Evolutionary conservation across 2,888 invertebrate species (phyloP).

Genomic region (Pammene fasciana): DNA sequence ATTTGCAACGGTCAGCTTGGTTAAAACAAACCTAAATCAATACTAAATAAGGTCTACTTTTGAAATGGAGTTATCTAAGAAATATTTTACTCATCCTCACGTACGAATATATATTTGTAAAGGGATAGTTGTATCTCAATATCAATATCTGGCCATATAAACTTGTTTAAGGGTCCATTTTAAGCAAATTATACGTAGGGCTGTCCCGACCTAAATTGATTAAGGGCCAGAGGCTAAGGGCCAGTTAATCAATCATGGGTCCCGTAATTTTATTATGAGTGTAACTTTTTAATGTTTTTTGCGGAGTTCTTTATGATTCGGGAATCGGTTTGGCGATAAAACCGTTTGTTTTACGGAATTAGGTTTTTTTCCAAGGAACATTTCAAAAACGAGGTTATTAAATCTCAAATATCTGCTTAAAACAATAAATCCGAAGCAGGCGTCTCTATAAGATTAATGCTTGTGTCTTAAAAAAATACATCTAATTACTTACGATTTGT

Average conservation of each 20-base stretch:
- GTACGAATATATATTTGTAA: neutral
- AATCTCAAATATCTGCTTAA: no score
- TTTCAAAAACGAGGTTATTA: neutral
- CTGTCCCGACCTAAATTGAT: conserved; percentile 35
- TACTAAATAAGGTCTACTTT: neutral
- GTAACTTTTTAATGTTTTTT: conserved; percentile 32
- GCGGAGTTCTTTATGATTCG: conserved; percentile 13
- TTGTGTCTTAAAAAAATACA: no score
- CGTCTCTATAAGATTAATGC: no score
- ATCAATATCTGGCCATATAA: conserved; percentile 19
- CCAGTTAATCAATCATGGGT: conserved; percentile 35
- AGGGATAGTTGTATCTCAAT: conserved; percentile 22
- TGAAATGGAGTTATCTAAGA: neutral
- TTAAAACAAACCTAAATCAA: neutral
- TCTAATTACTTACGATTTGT: no score
- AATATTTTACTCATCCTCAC: conserved; percentile 13
- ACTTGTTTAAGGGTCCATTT: conserved; percentile 36
- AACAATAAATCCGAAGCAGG: no score
- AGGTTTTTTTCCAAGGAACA: neutral
- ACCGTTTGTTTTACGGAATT: conserved; percentile 12
- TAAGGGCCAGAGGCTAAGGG: conserved; percentile 24
- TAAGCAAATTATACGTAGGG: conserved; percentile 20
- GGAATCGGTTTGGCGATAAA: conserved; percentile 14
- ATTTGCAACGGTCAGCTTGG: neutral
- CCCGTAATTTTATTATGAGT: conserved; percentile 35